These are phyloP conservation scores for Limonius californicus DNA, from an alignment of 1,140 invertebrate genomes.

Conservation along the genomic window DNA sequence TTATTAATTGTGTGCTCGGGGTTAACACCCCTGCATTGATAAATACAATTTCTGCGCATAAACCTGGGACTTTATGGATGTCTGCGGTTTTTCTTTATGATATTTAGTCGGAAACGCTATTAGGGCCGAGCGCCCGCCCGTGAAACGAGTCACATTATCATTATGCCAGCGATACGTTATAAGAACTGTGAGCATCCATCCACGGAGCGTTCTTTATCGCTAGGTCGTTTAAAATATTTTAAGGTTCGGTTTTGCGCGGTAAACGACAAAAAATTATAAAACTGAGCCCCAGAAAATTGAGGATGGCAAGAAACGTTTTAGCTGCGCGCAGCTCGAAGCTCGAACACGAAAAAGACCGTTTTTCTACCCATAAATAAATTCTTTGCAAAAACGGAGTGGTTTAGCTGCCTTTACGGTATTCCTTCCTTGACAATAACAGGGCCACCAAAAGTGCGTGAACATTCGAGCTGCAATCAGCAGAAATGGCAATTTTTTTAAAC, in stretches of 20 bases:
- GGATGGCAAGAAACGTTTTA: background rate
- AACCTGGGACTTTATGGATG: background rate
- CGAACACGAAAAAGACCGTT: too few species aligned
- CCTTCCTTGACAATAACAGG: too few species aligned
- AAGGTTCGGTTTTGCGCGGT: background rate
- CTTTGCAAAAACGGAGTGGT: too few species aligned
- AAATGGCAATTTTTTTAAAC: too few species aligned
- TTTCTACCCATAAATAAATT: too few species aligned
- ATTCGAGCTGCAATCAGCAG: too few species aligned
- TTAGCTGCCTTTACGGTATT: too few species aligned
- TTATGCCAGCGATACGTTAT: conserved; percentile 11
- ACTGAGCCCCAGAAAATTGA: background rate
- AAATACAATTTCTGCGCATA: background rate
- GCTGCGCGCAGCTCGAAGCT: background rate
- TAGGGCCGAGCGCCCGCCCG: conserved; percentile 3
- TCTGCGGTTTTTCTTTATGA: conserved; percentile 15
- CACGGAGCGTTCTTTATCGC: conserved; percentile 3
- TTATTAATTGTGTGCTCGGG: background rate
- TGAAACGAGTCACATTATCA: conserved; percentile 20
- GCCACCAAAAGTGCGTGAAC: too few species aligned
- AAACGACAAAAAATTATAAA: conserved; percentile 4
- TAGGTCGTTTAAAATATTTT: conserved; percentile 12
- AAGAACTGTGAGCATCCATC: conserved; percentile 5
- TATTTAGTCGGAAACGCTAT: conserved; percentile 16
- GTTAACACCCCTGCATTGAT: background rate